Evolutionary conservation across 2,113 vertebrate genomes (phyloP), one percentile per base, ranked within the genome.

Genomic region (Chaenogobius annularis): DNA sequence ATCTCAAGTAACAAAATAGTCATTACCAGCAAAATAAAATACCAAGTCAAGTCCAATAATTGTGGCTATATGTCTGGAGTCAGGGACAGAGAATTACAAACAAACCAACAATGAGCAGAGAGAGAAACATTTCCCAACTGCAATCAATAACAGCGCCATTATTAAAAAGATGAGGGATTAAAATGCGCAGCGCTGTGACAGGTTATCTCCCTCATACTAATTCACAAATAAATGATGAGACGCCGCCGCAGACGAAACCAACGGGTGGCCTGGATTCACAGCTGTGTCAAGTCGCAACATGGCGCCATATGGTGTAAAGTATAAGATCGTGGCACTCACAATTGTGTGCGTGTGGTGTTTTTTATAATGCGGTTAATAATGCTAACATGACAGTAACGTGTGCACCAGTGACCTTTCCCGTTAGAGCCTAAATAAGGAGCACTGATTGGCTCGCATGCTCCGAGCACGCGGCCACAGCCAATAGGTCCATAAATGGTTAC

Each of bases 131-230:
- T 73, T 78, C 70, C 75, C 66, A 35, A 52, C 73, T 59, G 70
- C 35, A 37, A 81, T 86, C 75, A 79, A 83, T 83, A 82, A 84
- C 70, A 62, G 67, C 43, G 58, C 67, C 12, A 64, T 69, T 78
- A 80, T 71, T 79, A 79, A 63, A 48, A 73, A 83, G 77, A 75
- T 81, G 75, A 77, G 54, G 80, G 74, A 88, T 84, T 77, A 75
- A 85, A 82, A 86, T 84, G 72, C 80, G 68, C 43, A 35, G 50
- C 73, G 14, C 80, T 54, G 71, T 75, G 75, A 77, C 77, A 79
- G 85, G 66, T 78, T 54, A 70, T 75, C 31, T 79, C 75, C 52
- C 50, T 58, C 83, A 58, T 58, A 6, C 55, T 26, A 58, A 58
- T 74, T 71, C 50, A 70, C 80, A 85, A 77, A 81, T 75, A 80